These are phyloP conservation scores for Trialeurodes vaporariorum DNA, from an alignment of 1,140 invertebrate genomes.

Conservation along the genomic window DNA sequence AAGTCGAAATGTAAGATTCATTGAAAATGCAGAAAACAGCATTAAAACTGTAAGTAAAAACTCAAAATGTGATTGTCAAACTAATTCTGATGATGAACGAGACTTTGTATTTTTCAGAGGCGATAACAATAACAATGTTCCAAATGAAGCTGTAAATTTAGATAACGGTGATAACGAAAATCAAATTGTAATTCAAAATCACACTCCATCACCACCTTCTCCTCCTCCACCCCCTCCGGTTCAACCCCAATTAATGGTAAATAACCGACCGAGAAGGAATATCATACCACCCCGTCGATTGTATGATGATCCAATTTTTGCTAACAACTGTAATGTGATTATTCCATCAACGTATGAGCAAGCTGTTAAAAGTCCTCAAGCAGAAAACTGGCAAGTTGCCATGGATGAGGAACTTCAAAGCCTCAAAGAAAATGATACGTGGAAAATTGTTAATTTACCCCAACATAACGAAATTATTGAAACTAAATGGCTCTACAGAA, in stretches of 20 bases:
- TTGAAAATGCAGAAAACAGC: background rate
- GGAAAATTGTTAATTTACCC: slow-evolving; percentile 4
- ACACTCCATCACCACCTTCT: background rate
- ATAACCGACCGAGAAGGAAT: background rate
- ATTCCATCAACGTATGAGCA: slow-evolving; percentile 16
- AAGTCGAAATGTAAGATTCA: background rate
- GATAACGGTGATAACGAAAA: background rate
- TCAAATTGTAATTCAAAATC: background rate
- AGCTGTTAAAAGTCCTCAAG: slow-evolving; percentile 18
- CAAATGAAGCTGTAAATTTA: background rate
- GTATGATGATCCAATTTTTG: background rate
- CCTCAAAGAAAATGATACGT: slow-evolving; percentile 12
- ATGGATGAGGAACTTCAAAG: slow-evolving; percentile 18
- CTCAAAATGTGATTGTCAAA: background rate
- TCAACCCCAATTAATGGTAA: too few species aligned
- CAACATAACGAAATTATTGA: slow-evolving; percentile 6
- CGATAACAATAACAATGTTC: background rate
- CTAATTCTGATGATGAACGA: background rate
- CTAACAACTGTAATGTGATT: background rate
- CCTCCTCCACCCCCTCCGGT: background rate
- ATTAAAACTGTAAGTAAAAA: background rate
- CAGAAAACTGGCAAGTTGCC: slow-evolving; percentile 20
- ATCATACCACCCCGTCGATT: background rate
- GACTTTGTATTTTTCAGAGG: background rate
- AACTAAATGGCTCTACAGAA: slow-evolving; percentile 7